These are phyloP conservation scores for Nomada fabriciana DNA, from an alignment of 2,888 invertebrate genomes.

Conservation along the genomic window DNA sequence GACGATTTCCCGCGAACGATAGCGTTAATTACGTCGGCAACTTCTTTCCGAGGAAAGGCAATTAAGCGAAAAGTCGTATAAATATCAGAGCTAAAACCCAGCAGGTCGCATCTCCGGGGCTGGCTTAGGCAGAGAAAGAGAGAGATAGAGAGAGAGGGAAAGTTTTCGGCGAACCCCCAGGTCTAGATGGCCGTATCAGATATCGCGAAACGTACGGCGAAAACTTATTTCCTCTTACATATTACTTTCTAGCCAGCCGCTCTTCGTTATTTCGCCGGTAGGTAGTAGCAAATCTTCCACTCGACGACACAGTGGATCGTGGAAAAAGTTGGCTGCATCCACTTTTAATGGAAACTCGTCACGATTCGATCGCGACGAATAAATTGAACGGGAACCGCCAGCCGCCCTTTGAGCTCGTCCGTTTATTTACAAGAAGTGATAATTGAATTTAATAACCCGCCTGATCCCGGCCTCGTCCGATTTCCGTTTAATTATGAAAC, in stretches of 20 bases:
- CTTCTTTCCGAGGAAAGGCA: constrained; percentile 75
- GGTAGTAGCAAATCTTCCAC: constrained; percentile 52
- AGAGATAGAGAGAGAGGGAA: constrained; percentile 49
- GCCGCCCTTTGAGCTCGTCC: constrained; percentile 7
- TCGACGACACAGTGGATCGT: constrained; percentile 16
- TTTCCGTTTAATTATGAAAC: constrained; percentile 64
- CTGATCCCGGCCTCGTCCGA: constrained; percentile 50
- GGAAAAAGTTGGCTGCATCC: constrained; percentile 16
- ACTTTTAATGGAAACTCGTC: constrained; percentile 36
- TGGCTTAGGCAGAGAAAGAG: constrained; percentile 66
- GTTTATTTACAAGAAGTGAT: constrained; percentile 54
- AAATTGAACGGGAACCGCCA: constrained; percentile 21
- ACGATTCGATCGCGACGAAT: constrained; percentile 36
- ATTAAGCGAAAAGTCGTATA: constrained; percentile 79
- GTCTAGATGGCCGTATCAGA: constrained; percentile 77
- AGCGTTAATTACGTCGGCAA: constrained; percentile 78
- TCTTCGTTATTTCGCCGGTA: constrained; percentile 59
- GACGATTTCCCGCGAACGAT: constrained; percentile 64
- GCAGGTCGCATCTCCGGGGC: constrained; percentile 56
- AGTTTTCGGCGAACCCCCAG: constrained; percentile 76
- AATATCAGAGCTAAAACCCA: constrained; percentile 74
- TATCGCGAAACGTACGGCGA: constrained; percentile 78
- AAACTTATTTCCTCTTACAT: constrained; percentile 79
- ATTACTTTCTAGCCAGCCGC: constrained; percentile 73
- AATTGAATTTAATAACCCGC: constrained; percentile 66